A percentile compares a stretch with the other conserved stretches of the same genome.
These are phyloP conservation scores for Antennarius striatus DNA, from an alignment of 2,113 vertebrate genomes.

Conservation along the genomic window DNA sequence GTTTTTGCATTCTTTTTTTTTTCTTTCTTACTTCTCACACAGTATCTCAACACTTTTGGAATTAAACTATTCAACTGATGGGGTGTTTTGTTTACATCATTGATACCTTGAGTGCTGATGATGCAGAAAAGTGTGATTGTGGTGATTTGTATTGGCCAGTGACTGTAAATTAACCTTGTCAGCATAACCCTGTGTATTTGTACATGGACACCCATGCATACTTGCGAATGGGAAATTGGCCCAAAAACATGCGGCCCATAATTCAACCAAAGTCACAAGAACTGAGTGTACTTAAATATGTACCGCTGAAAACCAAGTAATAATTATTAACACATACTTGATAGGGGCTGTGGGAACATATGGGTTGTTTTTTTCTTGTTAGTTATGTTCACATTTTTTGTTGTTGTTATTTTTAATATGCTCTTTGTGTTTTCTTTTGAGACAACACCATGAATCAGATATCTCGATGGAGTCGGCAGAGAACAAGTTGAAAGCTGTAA, in stretches of 20 bases:
- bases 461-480: background rate
- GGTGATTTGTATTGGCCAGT: no score
- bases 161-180: no score
- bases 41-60: no score
- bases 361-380: background rate
- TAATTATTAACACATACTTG: background rate
- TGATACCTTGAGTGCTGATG: no score
- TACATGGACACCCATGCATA: background rate
- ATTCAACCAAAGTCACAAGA: background rate
- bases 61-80: no score
- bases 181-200: no score
- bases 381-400: background rate
- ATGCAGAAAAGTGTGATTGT: no score
- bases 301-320: background rate
- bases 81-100: no score
- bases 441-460: background rate
- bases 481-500: background rate
- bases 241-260: background rate
- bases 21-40: no score
- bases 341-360: background rate
- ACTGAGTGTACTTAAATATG: background rate
- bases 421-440: background rate
- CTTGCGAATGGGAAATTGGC: background rate
- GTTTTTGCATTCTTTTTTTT: no score
- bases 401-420: background rate